phyloP scores from a whole-genome alignment of 2,888 invertebrate species.

The Drosophila greeni region DNA sequence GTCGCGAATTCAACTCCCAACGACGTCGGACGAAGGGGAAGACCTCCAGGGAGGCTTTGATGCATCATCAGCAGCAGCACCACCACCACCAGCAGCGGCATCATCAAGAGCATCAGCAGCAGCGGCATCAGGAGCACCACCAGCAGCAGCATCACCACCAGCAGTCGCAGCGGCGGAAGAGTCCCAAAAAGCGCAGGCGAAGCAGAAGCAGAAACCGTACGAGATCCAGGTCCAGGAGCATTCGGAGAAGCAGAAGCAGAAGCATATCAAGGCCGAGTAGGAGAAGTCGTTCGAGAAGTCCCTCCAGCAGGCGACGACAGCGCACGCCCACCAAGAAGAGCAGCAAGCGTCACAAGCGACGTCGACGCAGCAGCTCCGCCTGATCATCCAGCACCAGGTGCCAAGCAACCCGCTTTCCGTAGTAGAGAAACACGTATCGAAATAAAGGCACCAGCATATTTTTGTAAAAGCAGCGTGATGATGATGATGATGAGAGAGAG shows the following conservation, averaged over 20 bases:
- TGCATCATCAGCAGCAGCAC: slow-evolving; percentile 30
- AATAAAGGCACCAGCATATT: slow-evolving; percentile 27
- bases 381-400: slow-evolving; percentile 6
- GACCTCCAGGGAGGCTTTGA: slow-evolving; percentile 1
- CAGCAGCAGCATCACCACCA: no score
- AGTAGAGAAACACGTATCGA: slow-evolving; percentile 9
- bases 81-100: no score
- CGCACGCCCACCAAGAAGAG: slow-evolving; percentile 50
- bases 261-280: slow-evolving; percentile 28
- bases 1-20: slow-evolving; percentile 18
- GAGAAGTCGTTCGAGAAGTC: slow-evolving; percentile 40
- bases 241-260: slow-evolving; percentile 19
- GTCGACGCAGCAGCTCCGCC: slow-evolving; percentile 55
- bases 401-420: neutral
- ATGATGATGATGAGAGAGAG: no score
- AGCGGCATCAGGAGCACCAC: no score
- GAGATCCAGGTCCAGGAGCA: slow-evolving; percentile 4
- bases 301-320: slow-evolving; percentile 28
- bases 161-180: slow-evolving; percentile 28
- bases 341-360: slow-evolving; percentile 63
- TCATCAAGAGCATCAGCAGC: slow-evolving; percentile 32
- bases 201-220: slow-evolving; percentile 17
- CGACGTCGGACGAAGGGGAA: slow-evolving; percentile 43
- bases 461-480: slow-evolving; percentile 1
- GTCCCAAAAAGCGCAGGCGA: slow-evolving; percentile 26